These are phyloP conservation scores for Phylloscopus trochilus DNA, from an alignment of 2,113 vertebrate genomes.

Conservation along the genomic window DNA sequence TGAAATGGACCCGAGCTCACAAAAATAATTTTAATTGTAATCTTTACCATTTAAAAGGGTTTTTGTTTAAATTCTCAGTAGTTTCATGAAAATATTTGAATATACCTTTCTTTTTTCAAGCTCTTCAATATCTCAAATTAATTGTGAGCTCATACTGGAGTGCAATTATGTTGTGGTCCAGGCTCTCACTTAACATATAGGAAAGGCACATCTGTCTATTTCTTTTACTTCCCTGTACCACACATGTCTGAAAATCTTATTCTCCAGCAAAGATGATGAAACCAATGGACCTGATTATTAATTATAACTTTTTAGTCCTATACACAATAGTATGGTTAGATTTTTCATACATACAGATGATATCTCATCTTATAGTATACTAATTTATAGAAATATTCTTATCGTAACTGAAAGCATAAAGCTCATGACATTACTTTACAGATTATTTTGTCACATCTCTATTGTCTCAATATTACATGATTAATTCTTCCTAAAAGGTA, in stretches of 20 bases:
- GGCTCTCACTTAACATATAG: not conserved
- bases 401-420: not conserved
- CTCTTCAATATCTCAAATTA: not conserved
- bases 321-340: not conserved
- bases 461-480: not conserved
- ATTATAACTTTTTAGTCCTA: not conserved
- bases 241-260: not conserved
- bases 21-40: not conserved
- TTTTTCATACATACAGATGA: not conserved
- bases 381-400: not conserved
- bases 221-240: not conserved
- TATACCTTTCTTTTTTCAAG: not conserved
- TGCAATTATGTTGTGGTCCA: not conserved
- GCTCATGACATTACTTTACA: not conserved
- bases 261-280: not conserved
- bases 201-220: not conserved
- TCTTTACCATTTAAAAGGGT: not conserved
- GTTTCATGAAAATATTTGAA: not conserved
- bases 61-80: not conserved
- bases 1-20: rapidly evolving
- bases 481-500: not conserved
- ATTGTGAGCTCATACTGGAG: not conserved
- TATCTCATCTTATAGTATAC: not conserved
- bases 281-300: not conserved
- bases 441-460: not conserved